Evolutionary conservation across 2,113 vertebrate genomes (phyloP), one percentile per base, ranked within the genome.

Genomic region (Sakesphorus luctuosus): DNA sequence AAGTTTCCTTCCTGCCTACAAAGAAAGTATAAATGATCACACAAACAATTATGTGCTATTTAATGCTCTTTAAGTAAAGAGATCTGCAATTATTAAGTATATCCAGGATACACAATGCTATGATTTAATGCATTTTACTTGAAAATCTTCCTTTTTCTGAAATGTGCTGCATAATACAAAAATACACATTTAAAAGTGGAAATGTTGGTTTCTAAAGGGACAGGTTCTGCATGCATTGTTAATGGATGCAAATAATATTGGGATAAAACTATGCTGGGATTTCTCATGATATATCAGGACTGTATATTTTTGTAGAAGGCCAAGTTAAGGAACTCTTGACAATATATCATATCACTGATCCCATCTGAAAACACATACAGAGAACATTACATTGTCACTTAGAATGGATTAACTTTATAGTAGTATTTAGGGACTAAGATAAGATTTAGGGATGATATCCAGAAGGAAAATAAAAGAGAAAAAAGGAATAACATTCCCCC

Each of bases 31-130:
- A 94, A 92, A 38, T 89, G 89, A 94, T 96, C 89, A 95, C 69
- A 96, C 87, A 94, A 95, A 96, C 87, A 95, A 95, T 96, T 95
- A 93, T 80, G 72, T 93, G 82, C 85, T 82, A 87, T 91, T 96
- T 90, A 89, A 49, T 87, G 90, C 53, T 91, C 62, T 93, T 87
- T 9, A 91, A 69, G 72, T 87, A 72, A 44, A 85, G 62, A 93
- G 56, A 87, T 85, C 58, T 94, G 62, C 65, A 92, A 52, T 91
- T 94, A 91, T 36, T 68, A 77, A 35, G 50, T 86, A 26, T 77
- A 84, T 65, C 75, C 62, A 84, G 84, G 76, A 80, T 85, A 88
- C n/a, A 94, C 68, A 61, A 35, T 2, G 31, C 78, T 73, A 6
- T 2, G 25, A 55, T 59, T 93, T 81, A 84, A 59, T 5, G 3